Evolutionary conservation across 2,888 invertebrate genomes (phyloP), one percentile per base, ranked within the genome.

Genomic region (Limnephilus marmoratus): DNA sequence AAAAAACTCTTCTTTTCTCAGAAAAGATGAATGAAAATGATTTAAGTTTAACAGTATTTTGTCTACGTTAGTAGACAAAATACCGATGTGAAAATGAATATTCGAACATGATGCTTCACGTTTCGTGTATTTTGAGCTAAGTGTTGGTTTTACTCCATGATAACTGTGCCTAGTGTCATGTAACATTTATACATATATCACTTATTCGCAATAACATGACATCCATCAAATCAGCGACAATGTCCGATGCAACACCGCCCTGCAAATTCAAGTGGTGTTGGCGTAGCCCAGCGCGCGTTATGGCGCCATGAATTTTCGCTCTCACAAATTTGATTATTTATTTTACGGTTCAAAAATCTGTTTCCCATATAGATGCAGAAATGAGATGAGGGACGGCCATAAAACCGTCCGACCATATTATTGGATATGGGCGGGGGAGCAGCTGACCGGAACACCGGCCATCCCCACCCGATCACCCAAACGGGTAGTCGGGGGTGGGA

Each of bases 301-400:
- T 68, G 68, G 68, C 37, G 37, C 68, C 37, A 31, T 81, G 83
- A 82, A 90, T 90, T 80, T 90, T 82, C 49, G 68, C 29, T 53
- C 53, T 81, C 91, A 81, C 91, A 93, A 90, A 92, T 93, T 93
- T 93, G 93, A 93, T 93, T 93, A 93, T 93, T 93, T 93, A 93
- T 93, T 93, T 93, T 93, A 93, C 93, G 93, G 93, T 93, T 93
- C 92, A 93, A 93, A 93, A 93, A 93, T 93, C 93, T 93, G 93
- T 93, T 93, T 92, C 93, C 87, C 92, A 91, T 92, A 93, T 92
- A 92, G 93, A 93, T 93, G 93, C 92, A 93, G 92, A 93, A 93
- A 93, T 91, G 93, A 93, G 93, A 93, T 93, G 93, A 93, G 93
- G 93, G 92, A 91, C 92, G 91, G 83, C 91, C 92, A 90, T 93